Evolutionary conservation across 2,797 vertebrate species (phyloP), one percentile per base, ranked within the genome.

Genomic region (Gastrophryne carolinensis): DNA sequence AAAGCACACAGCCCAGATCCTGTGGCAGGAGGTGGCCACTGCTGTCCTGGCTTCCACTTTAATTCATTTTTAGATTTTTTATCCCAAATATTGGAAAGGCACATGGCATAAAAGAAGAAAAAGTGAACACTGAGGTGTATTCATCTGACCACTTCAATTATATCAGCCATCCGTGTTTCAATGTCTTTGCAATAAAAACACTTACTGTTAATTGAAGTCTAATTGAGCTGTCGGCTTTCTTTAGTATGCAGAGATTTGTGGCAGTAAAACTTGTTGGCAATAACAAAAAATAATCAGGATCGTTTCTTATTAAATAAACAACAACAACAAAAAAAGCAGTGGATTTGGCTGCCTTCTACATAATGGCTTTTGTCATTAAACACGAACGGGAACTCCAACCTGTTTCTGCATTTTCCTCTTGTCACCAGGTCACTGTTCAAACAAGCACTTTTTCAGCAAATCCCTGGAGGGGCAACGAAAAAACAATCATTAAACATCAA

Each of bases 381-480:
- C 56, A 61, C 39, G 44, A 65, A 26, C 44, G 15, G 53, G 34
- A 49, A 35, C 81, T 62, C 85, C 83, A 85, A 92, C 91, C 90
- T 91, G 89, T 83, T 83, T 78, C 79, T 76, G 87, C 88, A 83
- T 88, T 81, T 83, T 89, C 85, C 17, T n/a, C 37, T 23, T 24
- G 75, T 58, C 27, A 41, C 50, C 9, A 61, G 75, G 75, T 71
- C 58, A 64, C 60, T 35, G 60, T 60, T 71, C 52, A 71, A 56
- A 71, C 26, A 24, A 17, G 89, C 98, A 86, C 91, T 17, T 93
- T 95, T 86, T 94, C 95, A 86, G 94, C 93, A 88, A 95, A 94
- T 92, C 96, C 96, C 97, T 98, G 68, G 83, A 82, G 82, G 81
- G 80, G 4, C 86, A 73, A 80, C 9, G 75, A 86, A 84, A 83